phyloP scores from a whole-genome alignment of 2,888 invertebrate genomes.

The Leptinotarsa rubiginosa region DNA sequence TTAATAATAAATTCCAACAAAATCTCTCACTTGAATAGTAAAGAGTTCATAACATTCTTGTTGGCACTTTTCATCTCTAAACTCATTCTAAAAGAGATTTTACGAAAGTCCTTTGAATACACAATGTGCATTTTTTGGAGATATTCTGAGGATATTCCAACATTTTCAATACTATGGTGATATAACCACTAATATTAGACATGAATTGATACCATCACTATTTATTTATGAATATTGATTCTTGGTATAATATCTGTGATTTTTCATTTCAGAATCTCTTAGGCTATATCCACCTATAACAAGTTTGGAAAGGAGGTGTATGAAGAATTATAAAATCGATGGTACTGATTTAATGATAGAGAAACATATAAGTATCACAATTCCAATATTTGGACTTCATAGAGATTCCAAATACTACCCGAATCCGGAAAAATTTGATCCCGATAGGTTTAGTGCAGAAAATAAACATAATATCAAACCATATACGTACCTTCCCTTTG shows the following conservation, averaged over 20 bases:
- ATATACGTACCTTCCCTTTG: slow-evolving; percentile 48
- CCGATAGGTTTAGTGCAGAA: slow-evolving; percentile 48
- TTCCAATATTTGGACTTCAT: slow-evolving; percentile 45
- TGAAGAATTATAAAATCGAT: slow-evolving; percentile 47
- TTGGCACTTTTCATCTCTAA: no score
- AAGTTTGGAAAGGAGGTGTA: slow-evolving; percentile 44
- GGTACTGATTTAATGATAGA: slow-evolving; percentile 46
- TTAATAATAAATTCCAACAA: no score
- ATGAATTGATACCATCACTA: no score
- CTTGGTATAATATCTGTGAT: slow-evolving; percentile 40
- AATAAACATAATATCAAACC: slow-evolving; percentile 38
- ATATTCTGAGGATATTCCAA: no score
- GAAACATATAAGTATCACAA: slow-evolving; percentile 45
- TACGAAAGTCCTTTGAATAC: no score
- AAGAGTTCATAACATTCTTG: no score
- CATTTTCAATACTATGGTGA: no score
- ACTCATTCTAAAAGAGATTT: no score
- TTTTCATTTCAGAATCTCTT: slow-evolving; percentile 40
- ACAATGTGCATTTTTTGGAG: no score
- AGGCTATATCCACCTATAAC: slow-evolving; percentile 47
- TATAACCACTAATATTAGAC: no score
- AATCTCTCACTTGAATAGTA: no score
- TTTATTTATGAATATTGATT: no score
- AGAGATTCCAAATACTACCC: slow-evolving; percentile 49
- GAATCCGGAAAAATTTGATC: slow-evolving; percentile 50